These are phyloP conservation scores for Lepus europaeus DNA, from an alignment of 2,113 vertebrate genomes.

Conservation along the genomic window DNA sequence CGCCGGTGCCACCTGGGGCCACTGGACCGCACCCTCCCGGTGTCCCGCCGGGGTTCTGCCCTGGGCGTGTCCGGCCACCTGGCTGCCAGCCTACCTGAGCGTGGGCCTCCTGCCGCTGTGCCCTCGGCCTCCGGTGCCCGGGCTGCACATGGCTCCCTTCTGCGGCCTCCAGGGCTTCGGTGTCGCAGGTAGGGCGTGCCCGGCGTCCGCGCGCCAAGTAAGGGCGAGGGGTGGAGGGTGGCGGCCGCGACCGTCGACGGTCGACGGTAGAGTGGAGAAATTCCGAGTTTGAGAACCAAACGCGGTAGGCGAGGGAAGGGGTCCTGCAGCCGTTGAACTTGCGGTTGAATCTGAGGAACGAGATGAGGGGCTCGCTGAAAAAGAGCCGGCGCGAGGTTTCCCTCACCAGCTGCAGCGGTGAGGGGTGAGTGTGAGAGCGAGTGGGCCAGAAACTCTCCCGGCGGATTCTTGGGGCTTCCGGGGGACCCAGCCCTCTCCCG, in stretches of 20 bases:
- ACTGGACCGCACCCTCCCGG: not conserved
- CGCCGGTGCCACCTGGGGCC: not conserved
- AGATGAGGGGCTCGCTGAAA: not conserved
- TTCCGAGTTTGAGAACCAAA: not conserved
- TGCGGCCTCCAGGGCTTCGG: not conserved
- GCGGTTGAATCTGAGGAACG: not conserved
- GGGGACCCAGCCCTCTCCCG: not conserved
- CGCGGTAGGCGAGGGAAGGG: not conserved
- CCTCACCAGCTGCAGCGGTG: not conserved
- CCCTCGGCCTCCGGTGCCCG: not conserved
- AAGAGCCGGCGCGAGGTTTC: not conserved
- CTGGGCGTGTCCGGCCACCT: not conserved
- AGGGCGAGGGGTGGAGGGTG: not conserved
- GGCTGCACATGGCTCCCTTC: slow-evolving; percentile 71
- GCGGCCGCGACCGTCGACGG: not conserved
- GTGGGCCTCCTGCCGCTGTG: not conserved
- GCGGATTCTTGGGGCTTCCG: not conserved
- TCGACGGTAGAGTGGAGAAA: not conserved
- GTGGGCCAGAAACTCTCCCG: fast-evolving
- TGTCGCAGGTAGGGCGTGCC: slow-evolving; percentile 65
- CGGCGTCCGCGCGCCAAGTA: not conserved
- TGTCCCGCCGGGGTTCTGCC: not conserved
- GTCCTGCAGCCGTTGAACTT: not conserved
- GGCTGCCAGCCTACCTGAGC: slow-evolving; percentile 47
- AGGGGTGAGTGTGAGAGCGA: fast-evolving